Percentiles rank a stretch among this genome's conserved stretches.
These are phyloP conservation scores for Platynereis dumerilii DNA, from an alignment of 2,888 invertebrate genomes.

Conservation along the genomic window DNA sequence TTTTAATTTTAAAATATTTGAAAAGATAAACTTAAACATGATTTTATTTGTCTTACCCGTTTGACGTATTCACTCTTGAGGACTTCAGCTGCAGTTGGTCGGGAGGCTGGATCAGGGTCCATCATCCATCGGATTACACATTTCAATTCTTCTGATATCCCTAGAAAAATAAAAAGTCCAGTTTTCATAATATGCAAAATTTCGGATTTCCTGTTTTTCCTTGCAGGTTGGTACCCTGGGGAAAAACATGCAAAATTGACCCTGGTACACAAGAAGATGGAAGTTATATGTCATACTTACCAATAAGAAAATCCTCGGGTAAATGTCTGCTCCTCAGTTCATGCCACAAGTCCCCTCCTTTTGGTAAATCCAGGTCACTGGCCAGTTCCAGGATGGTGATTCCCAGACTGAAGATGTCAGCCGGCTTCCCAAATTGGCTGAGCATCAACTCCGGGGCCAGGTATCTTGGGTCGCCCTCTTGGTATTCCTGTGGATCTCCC, in stretches of 20 bases:
- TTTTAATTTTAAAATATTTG: no score
- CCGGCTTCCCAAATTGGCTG: conserved; percentile 72
- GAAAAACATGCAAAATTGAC: no score
- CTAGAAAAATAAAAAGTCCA: conserved; percentile 37
- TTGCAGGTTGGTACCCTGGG: no score
- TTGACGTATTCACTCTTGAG: conserved; percentile 63
- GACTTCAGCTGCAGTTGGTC: conserved; percentile 69
- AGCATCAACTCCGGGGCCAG: conserved; percentile 76
- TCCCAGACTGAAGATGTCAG: conserved; percentile 78
- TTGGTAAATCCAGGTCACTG: conserved; percentile 74
- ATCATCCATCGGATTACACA: conserved; percentile 69
- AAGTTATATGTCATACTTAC: conserved; percentile 17
- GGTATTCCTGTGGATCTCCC: conserved; percentile 61
- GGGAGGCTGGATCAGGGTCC: conserved; percentile 65
- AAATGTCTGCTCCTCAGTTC: conserved; percentile 67
- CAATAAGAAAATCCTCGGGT: conserved; percentile 37
- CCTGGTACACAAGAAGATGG: no score
- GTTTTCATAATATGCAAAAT: neutral
- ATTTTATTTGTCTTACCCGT: no score
- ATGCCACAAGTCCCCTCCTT: conserved; percentile 75
- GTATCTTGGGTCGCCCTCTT: conserved; percentile 80
- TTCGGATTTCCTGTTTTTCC: no score
- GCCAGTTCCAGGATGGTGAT: conserved; percentile 76
- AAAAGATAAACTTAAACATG: no score
- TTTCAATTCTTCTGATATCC: conserved; percentile 67